Evolutionary conservation across 2,888 invertebrate species (phyloP).

Genomic region (Vandiemenella viatica): DNA sequence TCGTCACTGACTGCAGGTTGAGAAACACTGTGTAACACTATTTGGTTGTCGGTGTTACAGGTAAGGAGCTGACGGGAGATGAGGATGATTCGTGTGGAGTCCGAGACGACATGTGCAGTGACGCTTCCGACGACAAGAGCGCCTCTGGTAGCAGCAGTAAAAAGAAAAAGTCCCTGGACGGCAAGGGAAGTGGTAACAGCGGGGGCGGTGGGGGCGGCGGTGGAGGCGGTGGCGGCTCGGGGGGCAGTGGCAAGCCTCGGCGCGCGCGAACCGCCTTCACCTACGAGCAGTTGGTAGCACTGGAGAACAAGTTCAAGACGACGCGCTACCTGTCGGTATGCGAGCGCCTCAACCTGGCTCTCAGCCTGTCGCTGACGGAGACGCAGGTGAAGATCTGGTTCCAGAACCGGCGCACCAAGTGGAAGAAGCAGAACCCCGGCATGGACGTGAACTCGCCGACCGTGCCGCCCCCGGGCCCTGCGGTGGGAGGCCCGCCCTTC

Average conservation of each 20-base stretch:
- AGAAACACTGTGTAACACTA: no score
- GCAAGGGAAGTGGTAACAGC: constrained; percentile 24
- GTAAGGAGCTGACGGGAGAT: constrained; percentile 44
- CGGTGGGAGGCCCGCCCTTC: constrained; percentile 35
- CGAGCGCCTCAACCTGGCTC: constrained; percentile 87
- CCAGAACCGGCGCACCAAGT: constrained; percentile 92
- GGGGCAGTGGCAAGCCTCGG: constrained; percentile 55
- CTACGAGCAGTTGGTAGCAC: constrained; percentile 90
- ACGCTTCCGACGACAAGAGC: constrained; percentile 5
- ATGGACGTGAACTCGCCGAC: constrained; percentile 93
- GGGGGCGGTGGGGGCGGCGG: constrained; percentile 16
- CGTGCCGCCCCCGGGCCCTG: constrained; percentile 59
- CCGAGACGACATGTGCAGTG: constrained; percentile 18
- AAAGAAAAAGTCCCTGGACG: constrained; percentile 27
- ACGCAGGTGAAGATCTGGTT: constrained; percentile 97
- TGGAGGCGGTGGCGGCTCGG: constrained; percentile 23
- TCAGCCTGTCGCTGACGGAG: constrained; percentile 88
- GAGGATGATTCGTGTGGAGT: constrained; percentile 32
- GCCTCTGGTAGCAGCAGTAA: constrained; percentile 22
- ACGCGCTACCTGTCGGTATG: constrained; percentile 95
- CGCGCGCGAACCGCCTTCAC: constrained; percentile 95
- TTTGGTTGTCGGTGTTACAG: no score
- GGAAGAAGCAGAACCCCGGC: constrained; percentile 99
- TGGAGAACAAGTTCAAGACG: constrained; percentile 98
- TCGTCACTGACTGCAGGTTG: no score